Evolutionary conservation across 2,113 vertebrate species (phyloP), one percentile per base, ranked within the genome.

Genomic region (Corythornis madagascariensis): DNA sequence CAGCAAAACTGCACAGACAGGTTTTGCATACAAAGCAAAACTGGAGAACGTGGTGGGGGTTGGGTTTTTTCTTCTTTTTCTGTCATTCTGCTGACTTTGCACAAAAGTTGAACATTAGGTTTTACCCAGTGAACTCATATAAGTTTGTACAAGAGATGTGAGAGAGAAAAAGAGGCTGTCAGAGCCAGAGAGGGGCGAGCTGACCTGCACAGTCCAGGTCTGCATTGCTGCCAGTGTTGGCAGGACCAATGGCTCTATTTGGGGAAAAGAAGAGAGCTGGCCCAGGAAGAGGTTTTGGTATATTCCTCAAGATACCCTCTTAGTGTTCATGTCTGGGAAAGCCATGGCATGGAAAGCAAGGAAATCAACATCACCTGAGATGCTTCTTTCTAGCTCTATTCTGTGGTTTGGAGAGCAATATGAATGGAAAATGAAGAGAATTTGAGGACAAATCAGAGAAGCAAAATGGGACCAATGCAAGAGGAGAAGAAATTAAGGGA

Each of bases 21-120:
- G 89, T 94, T 96, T 94, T 95, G 92, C 89, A 82, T 93, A 47
- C 25, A 3, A 87, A 96, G 94, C 73, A 93, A 70, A 94, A 90
- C 50, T 1, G 31, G 66, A 73, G 76, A 85, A 60, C 0, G 9
- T 2, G 2, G 48, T 2, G 78, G 67, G 77, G 77, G 87, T 6
- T 95, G 82, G 93, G 84, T 38, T 73, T 53, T 83, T 92, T 53
- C 75, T 10, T 9, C 33, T 42, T 79, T 79, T 89, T 45, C 67
- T 86, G 64, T 56, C 67, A 28, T 91, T 94, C 83, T 93, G 90
- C 92, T 96, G 95, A 95, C 94, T 92, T 47, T 19, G 69, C n/a
- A 3, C 70, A 76, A 91, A 96, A 91, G 92, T 90, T 74, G 89
- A 92, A 65, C 52, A 11, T 63, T 87, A 25, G 76, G 84, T 71